Evolutionary conservation across 2,113 vertebrate species (phyloP).

Genomic region (Misgurnus mizolepis): DNA sequence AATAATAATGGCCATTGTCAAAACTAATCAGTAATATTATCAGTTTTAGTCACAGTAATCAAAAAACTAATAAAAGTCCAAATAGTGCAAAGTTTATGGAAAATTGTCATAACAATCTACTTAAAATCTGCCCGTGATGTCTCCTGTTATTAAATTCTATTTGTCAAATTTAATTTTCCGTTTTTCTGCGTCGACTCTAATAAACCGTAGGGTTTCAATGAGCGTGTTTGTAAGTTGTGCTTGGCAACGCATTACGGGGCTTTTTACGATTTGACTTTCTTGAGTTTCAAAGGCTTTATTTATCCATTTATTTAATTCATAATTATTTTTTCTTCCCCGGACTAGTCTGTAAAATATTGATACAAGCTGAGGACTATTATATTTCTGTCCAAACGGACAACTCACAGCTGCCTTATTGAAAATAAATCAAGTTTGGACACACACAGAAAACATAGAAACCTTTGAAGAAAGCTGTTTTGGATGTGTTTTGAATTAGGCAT

Average conservation of each 20-base stretch:
- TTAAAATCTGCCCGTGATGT: conserved; percentile 10
- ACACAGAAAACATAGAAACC: conserved; percentile 38
- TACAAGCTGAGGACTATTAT: conserved; percentile 38
- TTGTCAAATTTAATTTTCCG: conserved; percentile 69
- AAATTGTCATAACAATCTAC: background rate
- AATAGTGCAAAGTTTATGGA: background rate
- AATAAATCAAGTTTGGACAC: conserved; percentile 50
- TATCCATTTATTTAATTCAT: conserved; percentile 39
- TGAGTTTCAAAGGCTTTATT: conserved; percentile 47
- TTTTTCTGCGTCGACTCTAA: conserved; percentile 52
- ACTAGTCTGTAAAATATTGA: conserved; percentile 36
- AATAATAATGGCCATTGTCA: background rate
- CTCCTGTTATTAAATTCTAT: conserved; percentile 67
- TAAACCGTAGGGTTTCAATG: conserved; percentile 46
- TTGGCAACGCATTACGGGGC: conserved; percentile 52
- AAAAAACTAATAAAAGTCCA: background rate
- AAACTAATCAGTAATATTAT: background rate
- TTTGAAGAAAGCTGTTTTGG: conserved; percentile 9
- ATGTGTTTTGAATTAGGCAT: conserved; percentile 47
- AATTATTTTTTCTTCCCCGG: conserved; percentile 43
- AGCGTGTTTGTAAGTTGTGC: conserved; percentile 60
- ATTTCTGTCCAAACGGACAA: conserved; percentile 43
- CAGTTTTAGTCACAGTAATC: background rate
- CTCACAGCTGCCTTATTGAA: conserved; percentile 44
- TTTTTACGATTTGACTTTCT: conserved; percentile 44